A percentile compares a stretch with the other conserved stretches of the same genome.
Conservation (phyloP, 2,888 invertebrate genomes). For the Pseudococcus longispinus region DNA sequence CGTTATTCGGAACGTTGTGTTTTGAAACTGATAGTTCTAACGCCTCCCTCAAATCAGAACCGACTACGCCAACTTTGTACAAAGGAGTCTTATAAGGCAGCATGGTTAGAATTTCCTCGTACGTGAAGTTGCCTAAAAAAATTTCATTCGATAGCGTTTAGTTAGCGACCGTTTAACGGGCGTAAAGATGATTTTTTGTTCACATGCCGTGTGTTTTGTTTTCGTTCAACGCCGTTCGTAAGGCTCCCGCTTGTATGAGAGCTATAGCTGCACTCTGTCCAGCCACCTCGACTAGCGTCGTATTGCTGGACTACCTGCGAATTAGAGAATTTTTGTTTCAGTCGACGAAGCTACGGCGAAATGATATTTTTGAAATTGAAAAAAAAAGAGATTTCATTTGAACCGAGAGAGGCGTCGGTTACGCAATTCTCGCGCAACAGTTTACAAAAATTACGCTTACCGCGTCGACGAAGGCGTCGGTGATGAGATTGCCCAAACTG, state of each 20-base stretch:
- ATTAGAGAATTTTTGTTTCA: no score
- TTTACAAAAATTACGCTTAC: slow-evolving; percentile 61
- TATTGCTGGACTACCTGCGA: neutral
- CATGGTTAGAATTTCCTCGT: neutral
- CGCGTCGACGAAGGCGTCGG: slow-evolving; percentile 77
- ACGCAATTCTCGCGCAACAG: no score
- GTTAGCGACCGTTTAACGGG: no score
- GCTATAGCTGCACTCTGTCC: slow-evolving; percentile 38
- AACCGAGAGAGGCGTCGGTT: no score
- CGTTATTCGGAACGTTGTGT: neutral
- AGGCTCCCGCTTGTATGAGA: neutral
- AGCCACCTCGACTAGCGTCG: neutral
- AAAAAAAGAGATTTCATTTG: no score
- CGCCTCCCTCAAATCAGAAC: neutral
- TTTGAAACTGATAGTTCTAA: neutral
- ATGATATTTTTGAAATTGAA: no score
- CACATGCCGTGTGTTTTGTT: neutral
- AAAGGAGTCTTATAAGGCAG: neutral
- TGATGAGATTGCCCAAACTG: slow-evolving; percentile 81
- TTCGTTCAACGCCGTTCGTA: neutral
- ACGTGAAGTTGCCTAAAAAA: neutral
- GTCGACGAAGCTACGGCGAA: no score
- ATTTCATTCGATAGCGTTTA: neutral
- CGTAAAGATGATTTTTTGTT: neutral
- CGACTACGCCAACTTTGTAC: neutral